Conservation (phyloP, 2,113 vertebrate species). For the Sardina pilchardus region DNA sequence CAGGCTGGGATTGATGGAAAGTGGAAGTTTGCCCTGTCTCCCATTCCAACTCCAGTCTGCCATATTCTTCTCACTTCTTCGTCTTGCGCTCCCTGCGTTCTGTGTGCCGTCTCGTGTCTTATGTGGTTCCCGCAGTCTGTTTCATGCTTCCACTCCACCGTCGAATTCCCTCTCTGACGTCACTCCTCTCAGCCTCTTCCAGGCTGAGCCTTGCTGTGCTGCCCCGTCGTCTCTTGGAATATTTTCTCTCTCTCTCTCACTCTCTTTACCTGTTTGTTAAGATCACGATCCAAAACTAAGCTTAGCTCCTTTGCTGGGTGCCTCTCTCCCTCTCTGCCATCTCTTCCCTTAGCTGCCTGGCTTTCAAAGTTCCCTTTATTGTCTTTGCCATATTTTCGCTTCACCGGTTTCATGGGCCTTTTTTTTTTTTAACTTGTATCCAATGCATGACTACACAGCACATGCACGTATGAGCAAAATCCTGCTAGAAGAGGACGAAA, state of each 20-base stretch:
- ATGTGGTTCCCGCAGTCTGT: constrained; percentile 33
- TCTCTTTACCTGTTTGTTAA: not conserved
- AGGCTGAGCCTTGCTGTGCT: not conserved
- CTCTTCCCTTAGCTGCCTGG: not conserved
- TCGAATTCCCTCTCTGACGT: constrained; percentile 12
- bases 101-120: constrained; percentile 8
- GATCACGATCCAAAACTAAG: not conserved
- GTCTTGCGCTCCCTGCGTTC: not conserved
- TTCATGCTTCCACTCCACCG: not conserved
- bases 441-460: not conserved
- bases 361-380: constrained; percentile 8
- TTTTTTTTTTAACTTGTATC: not conserved
- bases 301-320: not conserved
- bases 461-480: not conserved
- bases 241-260: not conserved
- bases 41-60: constrained; percentile 14
- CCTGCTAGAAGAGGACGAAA: not conserved
- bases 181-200: not conserved
- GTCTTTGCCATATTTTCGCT: not conserved
- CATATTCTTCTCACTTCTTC: not conserved
- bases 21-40: constrained; percentile 22
- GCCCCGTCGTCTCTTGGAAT: not conserved
- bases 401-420: not conserved
- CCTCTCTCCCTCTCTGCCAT: not conserved
- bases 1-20: constrained; percentile 45